These are phyloP conservation scores for Diadromus collaris DNA, from an alignment of 2,888 invertebrate species.

Conservation along the genomic window DNA sequence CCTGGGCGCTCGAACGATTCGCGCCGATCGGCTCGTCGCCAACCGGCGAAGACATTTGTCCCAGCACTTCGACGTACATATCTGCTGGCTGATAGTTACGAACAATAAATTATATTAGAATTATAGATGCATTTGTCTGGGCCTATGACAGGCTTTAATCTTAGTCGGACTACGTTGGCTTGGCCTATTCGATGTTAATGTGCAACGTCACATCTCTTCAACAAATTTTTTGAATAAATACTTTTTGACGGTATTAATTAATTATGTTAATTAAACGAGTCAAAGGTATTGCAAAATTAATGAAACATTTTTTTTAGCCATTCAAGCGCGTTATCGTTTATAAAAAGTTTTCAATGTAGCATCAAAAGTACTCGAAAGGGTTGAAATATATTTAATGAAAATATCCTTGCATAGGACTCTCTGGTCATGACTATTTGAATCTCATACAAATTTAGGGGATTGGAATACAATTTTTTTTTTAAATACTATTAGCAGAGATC, in stretches of 20 bases:
- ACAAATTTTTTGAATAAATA: neutral
- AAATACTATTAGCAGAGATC: too few relatives aligned
- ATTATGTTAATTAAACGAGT: neutral
- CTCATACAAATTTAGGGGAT: too few relatives aligned
- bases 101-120: neutral
- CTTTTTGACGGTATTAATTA: neutral
- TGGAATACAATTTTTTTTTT: too few relatives aligned
- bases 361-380: too few relatives aligned
- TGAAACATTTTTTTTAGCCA: too few relatives aligned
- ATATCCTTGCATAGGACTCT: too few relatives aligned
- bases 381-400: too few relatives aligned
- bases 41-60: conserved; percentile 77
- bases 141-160: neutral
- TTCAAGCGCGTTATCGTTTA: too few relatives aligned
- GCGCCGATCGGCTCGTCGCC: conserved; percentile 79
- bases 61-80: conserved; percentile 77
- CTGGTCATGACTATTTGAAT: too few relatives aligned
- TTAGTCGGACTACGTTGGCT: neutral
- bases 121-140: neutral
- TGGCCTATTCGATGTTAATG: neutral
- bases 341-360: too few relatives aligned
- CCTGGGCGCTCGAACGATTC: conserved; percentile 85
- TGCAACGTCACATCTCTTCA: neutral
- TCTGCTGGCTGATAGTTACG: conserved; percentile 76
- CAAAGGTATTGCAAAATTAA: too few relatives aligned